Percentiles rank a stretch among this genome's conserved stretches.
Evolutionary conservation across 23 tunicate species (phyloP).

Genomic region (Aplidium turbinatum): DNA sequence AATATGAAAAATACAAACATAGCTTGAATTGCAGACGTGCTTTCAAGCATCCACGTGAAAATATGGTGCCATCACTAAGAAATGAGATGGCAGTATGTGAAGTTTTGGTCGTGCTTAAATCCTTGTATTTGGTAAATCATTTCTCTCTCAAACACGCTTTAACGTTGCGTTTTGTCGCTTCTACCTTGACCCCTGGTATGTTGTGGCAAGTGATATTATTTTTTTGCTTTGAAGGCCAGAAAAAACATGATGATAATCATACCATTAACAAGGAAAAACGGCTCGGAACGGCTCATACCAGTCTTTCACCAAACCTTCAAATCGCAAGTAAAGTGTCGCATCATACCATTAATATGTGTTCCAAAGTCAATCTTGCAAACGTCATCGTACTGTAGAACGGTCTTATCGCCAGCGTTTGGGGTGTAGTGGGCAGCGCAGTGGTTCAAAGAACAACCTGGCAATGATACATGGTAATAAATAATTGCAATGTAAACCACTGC

Average conservation of each 20-base stretch:
- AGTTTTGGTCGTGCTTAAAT: background rate
- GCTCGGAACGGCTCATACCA: background rate
- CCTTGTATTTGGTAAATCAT: background rate
- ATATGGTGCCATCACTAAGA: background rate
- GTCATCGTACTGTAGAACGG: conserved; percentile 90
- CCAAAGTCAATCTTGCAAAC: conserved; percentile 99
- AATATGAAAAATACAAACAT: too few species aligned
- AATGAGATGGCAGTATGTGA: too few species aligned
- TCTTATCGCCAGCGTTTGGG: conserved; percentile 98
- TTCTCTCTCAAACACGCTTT: too few species aligned
- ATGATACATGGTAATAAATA: background rate
- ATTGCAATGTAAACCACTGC: background rate
- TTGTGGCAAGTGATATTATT: background rate
- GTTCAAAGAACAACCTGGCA: conserved; percentile 93
- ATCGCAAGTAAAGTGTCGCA: background rate
- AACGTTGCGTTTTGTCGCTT: background rate
- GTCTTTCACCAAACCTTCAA: background rate
- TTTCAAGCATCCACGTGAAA: too few species aligned
- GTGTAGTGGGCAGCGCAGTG: conserved; percentile 99
- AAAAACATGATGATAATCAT: background rate
- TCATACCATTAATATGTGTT: conserved; percentile 96
- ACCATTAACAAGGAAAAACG: background rate
- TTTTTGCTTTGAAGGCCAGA: background rate
- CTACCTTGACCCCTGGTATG: background rate
- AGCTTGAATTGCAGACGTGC: too few species aligned